Base-by-base conservation (phyloP, 2,888 invertebrate genomes). In the Bembecia ichneumoniformis region DNA sequence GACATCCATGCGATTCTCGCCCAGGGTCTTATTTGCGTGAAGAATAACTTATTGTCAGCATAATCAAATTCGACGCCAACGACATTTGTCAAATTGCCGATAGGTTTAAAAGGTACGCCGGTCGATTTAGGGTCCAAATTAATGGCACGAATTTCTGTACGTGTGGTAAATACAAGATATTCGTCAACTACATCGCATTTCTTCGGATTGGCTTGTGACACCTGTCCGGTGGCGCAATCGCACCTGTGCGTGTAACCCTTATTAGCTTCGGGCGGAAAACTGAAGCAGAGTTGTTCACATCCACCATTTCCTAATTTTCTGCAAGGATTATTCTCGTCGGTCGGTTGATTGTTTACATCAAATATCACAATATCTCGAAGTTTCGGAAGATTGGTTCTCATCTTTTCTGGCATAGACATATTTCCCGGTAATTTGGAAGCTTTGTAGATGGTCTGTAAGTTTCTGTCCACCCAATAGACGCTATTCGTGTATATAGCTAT, bases 1-100 rank as follows among this genome's bases (percentile, higher is more conserved):
- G 92, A 89, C 74, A 96, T 91, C 89, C 92, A 94, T 0, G 93
- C 95, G 52, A 97, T 96, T 65, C 92, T 91, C 0, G 96, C 93
- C 93, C 95, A 95, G 0, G 97, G 97, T 58, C 96, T 89, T 53
- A 97, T 97, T 83, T 97, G 96, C 0, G 97, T 97, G 74, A 97
- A 99, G 69, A 97, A 91, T 56, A 99, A 80, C 62, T 91, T 93
- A 55, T 94, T 93, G 59, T 97, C 95, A 1, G 91, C 90, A 66
- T 94, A 97, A 72, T 99, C 98, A 71, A 97, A 99, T 77, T 98
- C 99, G 9, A 99, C 90, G 1, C 98, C 98, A 1, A 97, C 97
- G 0, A 97, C 97, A 66, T 97, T 97, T 0, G 96, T 96, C 17
- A 97, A 80, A 70, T 96, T 96, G 0, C 89, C 91, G 35, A 96